Evolutionary conservation across 2,888 invertebrate genomes (phyloP).

Genomic region (Panorpa germanica): DNA sequence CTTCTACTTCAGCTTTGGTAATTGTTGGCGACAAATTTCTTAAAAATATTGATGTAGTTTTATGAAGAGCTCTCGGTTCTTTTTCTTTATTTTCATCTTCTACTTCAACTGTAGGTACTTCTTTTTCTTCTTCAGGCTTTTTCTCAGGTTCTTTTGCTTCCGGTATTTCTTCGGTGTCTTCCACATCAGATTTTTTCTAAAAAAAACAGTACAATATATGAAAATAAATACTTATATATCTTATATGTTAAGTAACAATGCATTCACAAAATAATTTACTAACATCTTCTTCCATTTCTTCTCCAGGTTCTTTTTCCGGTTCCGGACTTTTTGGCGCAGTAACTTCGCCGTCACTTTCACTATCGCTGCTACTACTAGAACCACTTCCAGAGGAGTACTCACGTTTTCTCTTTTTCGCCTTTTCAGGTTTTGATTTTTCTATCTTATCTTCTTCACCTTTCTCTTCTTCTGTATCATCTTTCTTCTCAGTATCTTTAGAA

Average conservation of each 20-base stretch:
- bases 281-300: constrained; percentile 21
- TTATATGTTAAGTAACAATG: no score
- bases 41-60: constrained; percentile 92
- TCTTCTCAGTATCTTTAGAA: constrained; percentile 18
- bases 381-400: constrained; percentile 32
- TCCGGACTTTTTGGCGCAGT: constrained; percentile 20
- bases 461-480: constrained; percentile 10
- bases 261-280: no score
- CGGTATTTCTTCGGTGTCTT: constrained; percentile 10
- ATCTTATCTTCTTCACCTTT: constrained; percentile 11
- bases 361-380: constrained; percentile 24
- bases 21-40: constrained; percentile 91
- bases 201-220: no score
- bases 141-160: constrained; percentile 13
- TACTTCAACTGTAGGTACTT: constrained; percentile 13
- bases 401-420: constrained; percentile 26
- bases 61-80: constrained; percentile 60
- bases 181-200: constrained; percentile 10
- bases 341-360: constrained; percentile 26
- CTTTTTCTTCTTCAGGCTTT: constrained; percentile 12
- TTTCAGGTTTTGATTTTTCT: constrained; percentile 22
- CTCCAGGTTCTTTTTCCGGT: constrained; percentile 20
- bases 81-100: constrained; percentile 12
- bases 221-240: no score
- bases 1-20: constrained; percentile 92